Percentiles rank a stretch among this genome's conserved stretches.
Conservation (phyloP, 2,888 invertebrate genomes). For the Meta bourneti region DNA sequence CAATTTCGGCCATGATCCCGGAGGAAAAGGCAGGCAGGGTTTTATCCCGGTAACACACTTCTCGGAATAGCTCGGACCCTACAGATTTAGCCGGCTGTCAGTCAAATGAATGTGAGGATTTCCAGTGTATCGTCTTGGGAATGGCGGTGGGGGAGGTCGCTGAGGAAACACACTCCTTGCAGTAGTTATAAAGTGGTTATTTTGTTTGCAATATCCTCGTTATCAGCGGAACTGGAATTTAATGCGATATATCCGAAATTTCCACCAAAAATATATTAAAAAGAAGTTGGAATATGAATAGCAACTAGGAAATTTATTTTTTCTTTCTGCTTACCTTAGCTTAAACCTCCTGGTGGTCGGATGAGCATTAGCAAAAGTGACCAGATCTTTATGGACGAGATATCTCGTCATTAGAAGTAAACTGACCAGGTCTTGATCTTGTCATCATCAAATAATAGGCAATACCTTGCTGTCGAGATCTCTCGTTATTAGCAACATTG, state of each 20-base stretch:
- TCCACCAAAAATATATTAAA: background rate
- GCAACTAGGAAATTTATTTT: no score
- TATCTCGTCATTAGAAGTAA: no score
- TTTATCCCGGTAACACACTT: background rate
- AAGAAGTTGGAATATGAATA: no score
- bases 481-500: no score
- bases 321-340: no score
- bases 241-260: background rate
- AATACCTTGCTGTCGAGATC: no score
- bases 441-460: no score
- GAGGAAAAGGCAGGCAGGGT: background rate
- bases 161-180: background rate
- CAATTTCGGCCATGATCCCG: background rate
- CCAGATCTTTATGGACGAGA: no score
- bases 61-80: background rate
- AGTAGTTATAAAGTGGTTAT: background rate
- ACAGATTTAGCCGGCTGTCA: background rate
- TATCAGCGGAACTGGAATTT: background rate
- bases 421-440: no score
- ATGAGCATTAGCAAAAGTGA: no score
- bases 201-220: background rate
- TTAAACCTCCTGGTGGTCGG: no score
- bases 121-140: background rate
- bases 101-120: background rate
- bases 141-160: background rate